Percentiles rank a stretch among this genome's conserved stretches.
Conservation (phyloP, 1,140 invertebrate species). For the Ruditapes philippinarum region DNA sequence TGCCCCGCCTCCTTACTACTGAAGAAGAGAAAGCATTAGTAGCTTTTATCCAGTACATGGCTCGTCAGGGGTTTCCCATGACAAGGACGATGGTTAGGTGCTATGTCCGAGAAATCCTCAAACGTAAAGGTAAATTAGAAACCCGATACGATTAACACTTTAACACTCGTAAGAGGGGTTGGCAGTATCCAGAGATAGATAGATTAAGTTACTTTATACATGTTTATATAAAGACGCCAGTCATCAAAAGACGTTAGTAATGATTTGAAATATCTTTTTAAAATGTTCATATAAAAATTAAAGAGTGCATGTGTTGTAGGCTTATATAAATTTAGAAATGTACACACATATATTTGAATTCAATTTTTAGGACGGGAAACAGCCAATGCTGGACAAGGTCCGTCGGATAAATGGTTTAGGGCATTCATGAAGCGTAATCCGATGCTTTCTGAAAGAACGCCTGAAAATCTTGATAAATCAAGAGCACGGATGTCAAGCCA, state of each 20-base stretch:
- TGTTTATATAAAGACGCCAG: too few relatives aligned
- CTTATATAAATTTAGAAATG: too few relatives aligned
- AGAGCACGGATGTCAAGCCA: conserved; percentile 5
- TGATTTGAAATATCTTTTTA: too few relatives aligned
- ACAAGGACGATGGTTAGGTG: not conserved
- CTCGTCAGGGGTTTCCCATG: not conserved
- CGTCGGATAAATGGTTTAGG: conserved; percentile 26
- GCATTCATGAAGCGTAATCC: not conserved
- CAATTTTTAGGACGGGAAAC: not conserved
- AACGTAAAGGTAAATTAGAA: too few relatives aligned
- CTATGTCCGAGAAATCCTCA: not conserved
- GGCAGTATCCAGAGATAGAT: too few relatives aligned
- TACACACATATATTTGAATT: too few relatives aligned
- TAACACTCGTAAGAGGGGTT: too few relatives aligned
- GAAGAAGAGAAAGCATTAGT: not conserved
- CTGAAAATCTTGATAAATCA: not conserved
- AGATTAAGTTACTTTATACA: too few relatives aligned
- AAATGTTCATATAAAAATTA: too few relatives aligned
- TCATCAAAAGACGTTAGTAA: too few relatives aligned
- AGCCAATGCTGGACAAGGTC: not conserved
- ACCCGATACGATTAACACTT: too few relatives aligned
- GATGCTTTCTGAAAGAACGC: not conserved
- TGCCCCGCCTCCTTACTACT: not conserved
- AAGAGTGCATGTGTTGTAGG: too few relatives aligned
- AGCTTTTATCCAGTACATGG: not conserved